Percentiles rank a stretch among this genome's conserved stretches.
Evolutionary conservation across 2,888 invertebrate genomes (phyloP).

Genomic region (Pristionchus fissidentatus): DNA sequence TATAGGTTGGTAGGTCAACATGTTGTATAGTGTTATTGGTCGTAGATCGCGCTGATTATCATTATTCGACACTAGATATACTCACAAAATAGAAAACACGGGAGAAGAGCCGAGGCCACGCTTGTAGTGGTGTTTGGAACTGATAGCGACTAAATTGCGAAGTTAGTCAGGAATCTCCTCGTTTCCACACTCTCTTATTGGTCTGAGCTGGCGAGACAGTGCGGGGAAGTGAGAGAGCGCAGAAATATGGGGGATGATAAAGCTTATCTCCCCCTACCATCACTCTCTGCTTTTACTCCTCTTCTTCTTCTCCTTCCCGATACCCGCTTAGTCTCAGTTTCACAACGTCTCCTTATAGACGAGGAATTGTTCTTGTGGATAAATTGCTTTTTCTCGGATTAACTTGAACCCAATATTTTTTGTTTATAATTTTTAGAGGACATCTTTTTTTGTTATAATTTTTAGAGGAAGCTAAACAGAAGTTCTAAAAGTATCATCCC

Average conservation of each 20-base stretch:
- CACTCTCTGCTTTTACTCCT: slow-evolving; percentile 11
- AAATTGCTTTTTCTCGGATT: too few species aligned
- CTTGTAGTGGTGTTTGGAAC: slow-evolving; percentile 29
- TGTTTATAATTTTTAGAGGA: too few species aligned
- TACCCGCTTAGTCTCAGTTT: too few species aligned
- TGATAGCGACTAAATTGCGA: not conserved
- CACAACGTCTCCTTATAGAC: too few species aligned
- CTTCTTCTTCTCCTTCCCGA: not conserved
- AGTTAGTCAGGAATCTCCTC: not conserved
- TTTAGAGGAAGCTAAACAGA: too few species aligned
- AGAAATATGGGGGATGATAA: not conserved
- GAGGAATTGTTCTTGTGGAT: too few species aligned
- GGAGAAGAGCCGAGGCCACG: too few species aligned
- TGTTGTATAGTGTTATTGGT: too few species aligned
- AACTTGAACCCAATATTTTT: too few species aligned
- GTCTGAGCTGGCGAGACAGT: not conserved
- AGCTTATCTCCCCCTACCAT: slow-evolving; percentile 27
- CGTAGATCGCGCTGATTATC: not conserved
- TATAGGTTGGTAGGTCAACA: not conserved
- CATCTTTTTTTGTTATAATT: too few species aligned
- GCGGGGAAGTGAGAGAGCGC: not conserved
- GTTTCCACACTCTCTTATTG: not conserved
- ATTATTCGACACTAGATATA: not conserved
- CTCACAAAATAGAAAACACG: slow-evolving; percentile 26
- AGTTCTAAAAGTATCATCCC: too few species aligned